These are phyloP conservation scores for Lepetodrilus schrolli DNA, from an alignment of 2,888 invertebrate species.

Conservation along the genomic window DNA sequence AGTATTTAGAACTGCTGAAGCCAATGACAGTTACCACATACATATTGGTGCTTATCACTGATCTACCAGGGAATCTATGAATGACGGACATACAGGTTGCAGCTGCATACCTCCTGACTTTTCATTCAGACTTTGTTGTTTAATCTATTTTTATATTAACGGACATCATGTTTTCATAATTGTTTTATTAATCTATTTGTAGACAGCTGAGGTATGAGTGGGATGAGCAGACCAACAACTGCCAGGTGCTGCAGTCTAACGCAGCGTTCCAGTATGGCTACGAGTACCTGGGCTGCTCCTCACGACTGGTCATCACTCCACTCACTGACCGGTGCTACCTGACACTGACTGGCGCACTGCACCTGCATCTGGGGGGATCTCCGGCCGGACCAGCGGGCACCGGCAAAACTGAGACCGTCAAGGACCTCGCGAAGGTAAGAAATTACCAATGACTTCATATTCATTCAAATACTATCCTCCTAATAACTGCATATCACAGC, in stretches of 20 bases:
- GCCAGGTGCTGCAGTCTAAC: slow-evolving; percentile 73
- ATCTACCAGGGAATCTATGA: too few species aligned
- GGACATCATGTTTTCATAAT: too few species aligned
- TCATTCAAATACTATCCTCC: too few species aligned
- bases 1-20: too few species aligned
- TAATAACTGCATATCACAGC: too few species aligned
- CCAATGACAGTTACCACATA: too few species aligned
- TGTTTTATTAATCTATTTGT: too few species aligned
- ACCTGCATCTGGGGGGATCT: slow-evolving; percentile 74
- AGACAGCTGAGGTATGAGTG: slow-evolving; percentile 75
- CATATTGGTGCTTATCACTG: too few species aligned
- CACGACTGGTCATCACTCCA: slow-evolving; percentile 73
- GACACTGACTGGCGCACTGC: slow-evolving; percentile 73
- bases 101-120: too few species aligned
- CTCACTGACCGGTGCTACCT: slow-evolving; percentile 74
- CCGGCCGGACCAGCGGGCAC: slow-evolving; percentile 75
- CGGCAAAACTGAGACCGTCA: slow-evolving; percentile 76
- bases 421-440: slow-evolving; percentile 74
- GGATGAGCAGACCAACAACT: slow-evolving; percentile 74
- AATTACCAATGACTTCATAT: background rate
- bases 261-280: slow-evolving; percentile 74
- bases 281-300: slow-evolving; percentile 75
- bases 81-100: too few species aligned
- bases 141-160: too few species aligned
- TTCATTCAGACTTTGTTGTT: too few species aligned